Base-by-base conservation (phyloP, 2,113 vertebrate genomes). In the Synodontis membranacea region DNA sequence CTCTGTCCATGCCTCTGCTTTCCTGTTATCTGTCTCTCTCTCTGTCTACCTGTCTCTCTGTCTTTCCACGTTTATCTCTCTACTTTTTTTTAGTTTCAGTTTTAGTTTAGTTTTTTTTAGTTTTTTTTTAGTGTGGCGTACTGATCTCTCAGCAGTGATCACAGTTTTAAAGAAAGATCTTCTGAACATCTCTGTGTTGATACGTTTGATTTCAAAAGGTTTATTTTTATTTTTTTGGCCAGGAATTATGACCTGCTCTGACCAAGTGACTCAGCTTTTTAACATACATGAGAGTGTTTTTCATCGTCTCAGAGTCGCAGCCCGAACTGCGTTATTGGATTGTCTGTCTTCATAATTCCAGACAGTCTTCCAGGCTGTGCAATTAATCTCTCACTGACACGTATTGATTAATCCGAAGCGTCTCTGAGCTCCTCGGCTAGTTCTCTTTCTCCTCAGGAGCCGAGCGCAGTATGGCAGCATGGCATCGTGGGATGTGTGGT, bases 351-450 rank as follows among this genome's bases (percentile, higher is more conserved):
- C 85, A 91, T 92, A 86, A 89, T 83, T 86, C 90, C 66, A 89
- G 91, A 85, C 91, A 66, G 80, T 92, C 90, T 90, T 86, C 74
- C 82, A 80, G 86, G 85, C 86, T 64, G 85, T 85, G 83, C 87
- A 91, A 94, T 93, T 92, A 93, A 94, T 94, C 90, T 91, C 89
- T 76, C 12, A 15, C 88, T 92, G 94, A 91, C 92, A 91, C 83
- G 91, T 93, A 93, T 91, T 92, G 93, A 94, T 94, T 93, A 93
- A 93, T 95, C 86, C 84, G 90, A 90, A 90, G 90, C 87, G 88
- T 94, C 93, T 88, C 60, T 70, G 86, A 85, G 86, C 91, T 85
- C 91, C 89, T 88, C 52, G 31, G 68, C 78, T 34, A 25, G 37
- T 72, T 81, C 80, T 89, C 88, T 87, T 92, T 85, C 88, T 91